These are phyloP conservation scores for Platyscapa corneri DNA, from an alignment of 1,140 invertebrate species.

Conservation along the genomic window DNA sequence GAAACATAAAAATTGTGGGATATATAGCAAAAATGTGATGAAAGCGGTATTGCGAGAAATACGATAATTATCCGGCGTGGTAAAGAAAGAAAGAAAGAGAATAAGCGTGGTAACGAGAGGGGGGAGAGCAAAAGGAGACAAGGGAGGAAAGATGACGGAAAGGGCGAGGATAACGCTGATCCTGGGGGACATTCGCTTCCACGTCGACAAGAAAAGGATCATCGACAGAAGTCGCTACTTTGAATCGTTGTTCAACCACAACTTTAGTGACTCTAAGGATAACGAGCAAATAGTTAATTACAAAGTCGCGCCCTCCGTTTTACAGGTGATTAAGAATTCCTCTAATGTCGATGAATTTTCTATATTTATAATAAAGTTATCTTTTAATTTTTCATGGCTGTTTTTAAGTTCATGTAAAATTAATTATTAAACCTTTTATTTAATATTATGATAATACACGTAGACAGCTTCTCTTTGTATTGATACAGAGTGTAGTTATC, in stretches of 20 bases:
- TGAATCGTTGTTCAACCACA: slow-evolving; percentile 55
- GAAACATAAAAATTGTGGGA: neutral
- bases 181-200: slow-evolving; percentile 46
- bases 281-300: slow-evolving; percentile 57
- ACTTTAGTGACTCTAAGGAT: slow-evolving; percentile 56
- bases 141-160: slow-evolving; percentile 38
- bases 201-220: slow-evolving; percentile 51
- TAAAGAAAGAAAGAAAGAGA: neutral
- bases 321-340: slow-evolving; percentile 50
- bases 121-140: neutral
- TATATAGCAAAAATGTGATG: slow-evolving; percentile 15
- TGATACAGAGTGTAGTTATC: neutral
- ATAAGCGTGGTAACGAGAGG: neutral
- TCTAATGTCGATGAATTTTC: no score
- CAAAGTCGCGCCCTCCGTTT: slow-evolving; percentile 51
- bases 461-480: neutral
- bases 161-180: slow-evolving; percentile 47
- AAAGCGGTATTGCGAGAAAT: neutral
- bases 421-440: no score
- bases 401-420: neutral
- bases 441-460: neutral
- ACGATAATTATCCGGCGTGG: neutral
- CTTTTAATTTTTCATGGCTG: neutral
- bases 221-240: slow-evolving; percentile 55
- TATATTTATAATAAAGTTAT: no score